Percentiles rank a stretch among this genome's conserved stretches.
Conservation (phyloP, 53 echinoderm and acorn worm species). For the Crossaster papposus region DNA sequence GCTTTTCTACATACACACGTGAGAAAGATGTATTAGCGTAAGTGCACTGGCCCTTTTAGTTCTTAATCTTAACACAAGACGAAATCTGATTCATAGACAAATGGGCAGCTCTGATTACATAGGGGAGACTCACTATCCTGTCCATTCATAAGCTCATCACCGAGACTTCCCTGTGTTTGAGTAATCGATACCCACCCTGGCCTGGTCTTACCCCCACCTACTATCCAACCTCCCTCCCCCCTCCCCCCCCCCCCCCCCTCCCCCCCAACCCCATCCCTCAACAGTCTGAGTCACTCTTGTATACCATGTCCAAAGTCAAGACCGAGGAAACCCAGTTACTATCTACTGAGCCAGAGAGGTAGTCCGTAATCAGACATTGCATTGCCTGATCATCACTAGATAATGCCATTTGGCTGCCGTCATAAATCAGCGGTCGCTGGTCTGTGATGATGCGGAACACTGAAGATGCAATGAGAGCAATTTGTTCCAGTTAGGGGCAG, state of each 20-base stretch:
- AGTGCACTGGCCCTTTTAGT: constrained; percentile 51
- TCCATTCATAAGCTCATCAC: constrained; percentile 38
- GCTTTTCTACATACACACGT: too few relatives aligned
- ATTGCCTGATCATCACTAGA: constrained; percentile 31
- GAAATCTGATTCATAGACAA: constrained; percentile 48
- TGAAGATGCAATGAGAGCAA: constrained; percentile 31
- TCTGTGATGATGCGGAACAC: not conserved
- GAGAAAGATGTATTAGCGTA: not conserved
- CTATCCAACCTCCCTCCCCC: not conserved
- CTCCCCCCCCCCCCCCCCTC: not conserved
- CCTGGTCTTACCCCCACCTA: not conserved
- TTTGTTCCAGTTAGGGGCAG: constrained; percentile 14
- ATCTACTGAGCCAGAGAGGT: not conserved
- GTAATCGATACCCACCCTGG: not conserved
- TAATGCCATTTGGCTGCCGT: constrained; percentile 36
- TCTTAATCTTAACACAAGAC: not conserved
- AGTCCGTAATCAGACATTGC: constrained; percentile 25
- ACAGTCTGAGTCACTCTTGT: constrained; percentile 43
- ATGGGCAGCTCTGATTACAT: constrained; percentile 53
- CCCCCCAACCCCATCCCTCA: constrained; percentile 37
- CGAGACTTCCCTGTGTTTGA: not conserved
- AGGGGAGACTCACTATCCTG: constrained; percentile 6
- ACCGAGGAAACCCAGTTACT: not conserved
- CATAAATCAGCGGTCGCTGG: constrained; percentile 34
- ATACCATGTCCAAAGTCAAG: not conserved